Conservation (phyloP, 2,113 vertebrate species). For the Epinephelus fuscoguttatus region DNA sequence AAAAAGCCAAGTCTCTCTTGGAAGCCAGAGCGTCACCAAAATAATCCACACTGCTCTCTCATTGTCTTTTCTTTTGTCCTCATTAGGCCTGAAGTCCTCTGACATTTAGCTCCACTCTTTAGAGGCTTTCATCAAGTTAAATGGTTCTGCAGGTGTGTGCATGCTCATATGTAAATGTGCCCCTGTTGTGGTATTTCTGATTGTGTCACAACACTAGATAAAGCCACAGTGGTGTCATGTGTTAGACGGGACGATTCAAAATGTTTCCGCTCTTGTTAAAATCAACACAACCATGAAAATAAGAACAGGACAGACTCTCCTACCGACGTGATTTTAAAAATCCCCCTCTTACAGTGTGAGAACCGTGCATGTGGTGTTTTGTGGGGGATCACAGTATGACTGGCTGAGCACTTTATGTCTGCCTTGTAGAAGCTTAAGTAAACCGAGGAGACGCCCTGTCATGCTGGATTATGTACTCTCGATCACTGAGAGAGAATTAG, state of each 20-base stretch:
- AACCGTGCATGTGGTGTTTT: neutral
- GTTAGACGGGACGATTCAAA: neutral
- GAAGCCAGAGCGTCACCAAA: neutral
- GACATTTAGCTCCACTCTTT: neutral
- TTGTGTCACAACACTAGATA: neutral
- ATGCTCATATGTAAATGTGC: too few species aligned
- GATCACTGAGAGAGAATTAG: conserved; percentile 6
- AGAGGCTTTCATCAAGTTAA: neutral
- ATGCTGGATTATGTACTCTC: conserved; percentile 11
- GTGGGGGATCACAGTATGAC: neutral
- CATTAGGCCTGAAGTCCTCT: neutral
- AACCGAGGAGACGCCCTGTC: conserved; percentile 4
- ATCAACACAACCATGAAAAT: neutral
- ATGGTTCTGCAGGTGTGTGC: neutral
- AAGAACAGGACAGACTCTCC: neutral
- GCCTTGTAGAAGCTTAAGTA: conserved; percentile 9
- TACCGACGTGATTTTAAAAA: neutral
- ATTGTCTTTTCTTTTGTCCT: neutral
- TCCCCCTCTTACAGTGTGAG: neutral
- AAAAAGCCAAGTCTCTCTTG: too few species aligned
- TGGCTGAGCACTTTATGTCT: neutral
- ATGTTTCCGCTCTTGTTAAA: neutral
- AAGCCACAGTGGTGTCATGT: neutral
- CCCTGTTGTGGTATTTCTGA: neutral
- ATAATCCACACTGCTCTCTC: neutral